Conservation (phyloP, 2,888 invertebrate species). For the Cyclophora albipunctata region DNA sequence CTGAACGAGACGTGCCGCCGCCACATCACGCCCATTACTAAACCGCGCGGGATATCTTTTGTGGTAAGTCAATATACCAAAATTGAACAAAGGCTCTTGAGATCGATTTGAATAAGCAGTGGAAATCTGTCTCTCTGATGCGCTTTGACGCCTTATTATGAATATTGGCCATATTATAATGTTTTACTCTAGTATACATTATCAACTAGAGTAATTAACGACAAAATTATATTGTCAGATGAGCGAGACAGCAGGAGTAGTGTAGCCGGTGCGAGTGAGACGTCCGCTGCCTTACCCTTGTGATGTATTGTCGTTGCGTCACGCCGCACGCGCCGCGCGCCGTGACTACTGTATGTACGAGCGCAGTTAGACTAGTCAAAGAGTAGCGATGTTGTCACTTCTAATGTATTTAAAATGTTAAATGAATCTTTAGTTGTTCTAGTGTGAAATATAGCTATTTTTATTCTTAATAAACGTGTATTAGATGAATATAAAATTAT, state of each 20-base stretch:
- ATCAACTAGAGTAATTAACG: too few species aligned
- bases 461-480: constrained; percentile 33
- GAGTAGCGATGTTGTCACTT: constrained; percentile 69
- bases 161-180: too few species aligned
- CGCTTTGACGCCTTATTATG: too few species aligned
- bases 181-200: too few species aligned
- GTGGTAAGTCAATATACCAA: constrained; percentile 4
- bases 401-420: constrained; percentile 63
- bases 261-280: constrained; percentile 1
- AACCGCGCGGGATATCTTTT: constrained; percentile 3
- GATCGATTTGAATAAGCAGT: constrained; percentile 1
- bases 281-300: constrained; percentile 31
- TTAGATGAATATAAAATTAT: constrained; percentile 59
- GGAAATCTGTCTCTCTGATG: too few species aligned
- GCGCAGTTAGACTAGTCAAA: constrained; percentile 72
- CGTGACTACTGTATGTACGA: not conserved
- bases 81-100: too few species aligned
- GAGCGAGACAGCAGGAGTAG: too few species aligned
- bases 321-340: constrained; percentile 25
- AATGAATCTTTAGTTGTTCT: constrained; percentile 69
- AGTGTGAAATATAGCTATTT: constrained; percentile 63
- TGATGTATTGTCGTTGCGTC: constrained; percentile 65
- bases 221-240: too few species aligned
- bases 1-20: constrained; percentile 79
- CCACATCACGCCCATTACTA: constrained; percentile 52